Conservation (phyloP, 2,797 vertebrate species). For the Synanceia verrucosa region DNA sequence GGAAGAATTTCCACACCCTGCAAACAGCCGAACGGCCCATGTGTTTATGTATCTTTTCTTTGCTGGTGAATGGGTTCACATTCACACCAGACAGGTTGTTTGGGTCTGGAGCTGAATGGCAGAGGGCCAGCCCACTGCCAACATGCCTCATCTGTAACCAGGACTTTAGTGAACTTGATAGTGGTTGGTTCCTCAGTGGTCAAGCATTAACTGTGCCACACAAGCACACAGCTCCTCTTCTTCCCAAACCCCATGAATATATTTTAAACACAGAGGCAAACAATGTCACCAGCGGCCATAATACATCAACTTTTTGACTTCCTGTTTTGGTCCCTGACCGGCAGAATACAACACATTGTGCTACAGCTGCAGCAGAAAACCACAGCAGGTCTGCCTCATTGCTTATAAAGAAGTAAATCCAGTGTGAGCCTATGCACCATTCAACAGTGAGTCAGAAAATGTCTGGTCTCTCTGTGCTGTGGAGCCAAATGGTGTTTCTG, state of each 20-base stretch:
- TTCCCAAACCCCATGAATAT: neutral
- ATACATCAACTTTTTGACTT: slow-evolving; percentile 23
- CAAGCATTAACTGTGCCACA: neutral
- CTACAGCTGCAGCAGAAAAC: neutral
- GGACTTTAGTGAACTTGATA: slow-evolving; percentile 39
- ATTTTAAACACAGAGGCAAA: slow-evolving; percentile 31
- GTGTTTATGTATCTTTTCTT: slow-evolving; percentile 31
- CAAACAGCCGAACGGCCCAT: slow-evolving; percentile 13
- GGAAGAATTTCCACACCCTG: slow-evolving; percentile 13
- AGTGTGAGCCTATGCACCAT: slow-evolving; percentile 18
- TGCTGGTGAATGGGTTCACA: slow-evolving; percentile 35
- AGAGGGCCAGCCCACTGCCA: slow-evolving; percentile 27
- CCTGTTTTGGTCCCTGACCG: slow-evolving; percentile 33
- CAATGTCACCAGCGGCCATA: neutral
- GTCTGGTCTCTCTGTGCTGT: slow-evolving; percentile 11
- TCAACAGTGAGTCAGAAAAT: slow-evolving; percentile 23
- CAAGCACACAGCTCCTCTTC: slow-evolving; percentile 13
- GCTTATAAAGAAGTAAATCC: slow-evolving; percentile 30
- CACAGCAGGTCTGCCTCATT: slow-evolving; percentile 20
- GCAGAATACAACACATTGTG: slow-evolving; percentile 3
- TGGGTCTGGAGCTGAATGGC: slow-evolving; percentile 32
- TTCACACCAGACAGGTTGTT: slow-evolving; percentile 39
- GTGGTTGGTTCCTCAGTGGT: slow-evolving; percentile 19
- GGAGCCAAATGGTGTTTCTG: slow-evolving; percentile 16
- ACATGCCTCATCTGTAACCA: slow-evolving; percentile 35